Percentiles rank a stretch among this genome's conserved stretches.
These are phyloP conservation scores for Protobothrops mucrosquamatus DNA, from an alignment of 2,113 vertebrate genomes.

Conservation along the genomic window DNA sequence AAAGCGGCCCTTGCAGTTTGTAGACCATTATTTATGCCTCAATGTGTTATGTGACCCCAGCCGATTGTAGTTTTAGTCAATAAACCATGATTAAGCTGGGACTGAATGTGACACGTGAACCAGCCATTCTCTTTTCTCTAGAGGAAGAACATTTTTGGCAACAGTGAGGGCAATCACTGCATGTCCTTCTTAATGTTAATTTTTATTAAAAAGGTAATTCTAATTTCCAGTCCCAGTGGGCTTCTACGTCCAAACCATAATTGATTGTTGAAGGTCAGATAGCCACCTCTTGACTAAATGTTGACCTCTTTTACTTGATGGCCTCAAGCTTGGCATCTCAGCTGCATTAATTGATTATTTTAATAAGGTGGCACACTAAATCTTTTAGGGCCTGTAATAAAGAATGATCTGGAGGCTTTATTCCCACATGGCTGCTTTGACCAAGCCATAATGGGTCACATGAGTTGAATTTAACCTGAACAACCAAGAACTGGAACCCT, in stretches of 20 bases:
- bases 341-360: constrained; percentile 42
- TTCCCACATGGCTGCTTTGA: constrained; percentile 22
- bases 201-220: not conserved
- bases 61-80: not conserved
- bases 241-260: rapidly evolving
- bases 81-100: not conserved
- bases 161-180: not conserved
- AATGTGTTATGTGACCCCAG: not conserved
- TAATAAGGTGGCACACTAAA: constrained; percentile 25
- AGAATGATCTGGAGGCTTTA: constrained; percentile 14
- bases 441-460: constrained; percentile 50
- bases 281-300: not conserved
- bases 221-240: too few species aligned
- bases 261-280: not conserved
- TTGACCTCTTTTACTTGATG: constrained; percentile 11
- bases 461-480: constrained; percentile 55
- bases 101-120: not conserved
- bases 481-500: constrained; percentile 50
- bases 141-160: not conserved
- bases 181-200: not conserved
- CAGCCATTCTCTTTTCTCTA: not conserved
- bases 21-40: not conserved
- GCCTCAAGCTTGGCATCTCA: constrained; percentile 24
- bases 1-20: not conserved
- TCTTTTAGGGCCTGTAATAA: constrained; percentile 32